phyloP scores from a whole-genome alignment of 1,140 invertebrate species.

The Drosophila sp. region DNA sequence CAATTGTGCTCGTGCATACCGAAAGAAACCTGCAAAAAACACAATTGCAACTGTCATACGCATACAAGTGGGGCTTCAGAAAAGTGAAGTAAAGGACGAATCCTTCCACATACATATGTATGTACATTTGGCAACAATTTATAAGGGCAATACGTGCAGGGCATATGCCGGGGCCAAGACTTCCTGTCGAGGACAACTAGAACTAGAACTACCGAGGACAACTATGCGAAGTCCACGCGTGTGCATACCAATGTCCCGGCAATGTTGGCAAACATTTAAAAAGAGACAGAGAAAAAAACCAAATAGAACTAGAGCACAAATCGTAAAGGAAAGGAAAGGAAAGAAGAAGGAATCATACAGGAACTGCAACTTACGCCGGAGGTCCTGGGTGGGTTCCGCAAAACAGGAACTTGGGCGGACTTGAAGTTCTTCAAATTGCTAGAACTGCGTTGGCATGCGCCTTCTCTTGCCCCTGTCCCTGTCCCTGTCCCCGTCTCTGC shows the following conservation, averaged over 20 bases:
- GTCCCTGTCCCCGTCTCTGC: background rate
- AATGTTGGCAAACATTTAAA: constrained; percentile 76
- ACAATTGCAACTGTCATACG: constrained; percentile 73
- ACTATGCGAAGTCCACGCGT: constrained; percentile 77
- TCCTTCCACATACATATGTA: constrained; percentile 26
- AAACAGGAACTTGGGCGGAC: constrained; percentile 38
- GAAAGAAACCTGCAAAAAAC: constrained; percentile 44
- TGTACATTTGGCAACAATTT: constrained; percentile 70
- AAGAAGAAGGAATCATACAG: constrained; percentile 38
- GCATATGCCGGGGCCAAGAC: constrained; percentile 70
- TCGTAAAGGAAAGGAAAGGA: constrained; percentile 6
- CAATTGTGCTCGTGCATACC: constrained; percentile 71
- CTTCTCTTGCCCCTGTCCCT: background rate
- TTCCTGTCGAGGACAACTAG: constrained; percentile 62
- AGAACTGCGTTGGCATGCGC: constrained; percentile 64
- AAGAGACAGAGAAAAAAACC: constrained; percentile 32
- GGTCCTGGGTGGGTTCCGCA: constrained; percentile 35
- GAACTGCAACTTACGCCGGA: constrained; percentile 62
- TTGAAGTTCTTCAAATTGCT: constrained; percentile 63
- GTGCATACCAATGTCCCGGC: constrained; percentile 71
- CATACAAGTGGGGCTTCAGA: constrained; percentile 20
- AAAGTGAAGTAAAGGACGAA: background rate
- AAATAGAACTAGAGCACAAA: constrained; percentile 6
- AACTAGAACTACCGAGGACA: constrained; percentile 36
- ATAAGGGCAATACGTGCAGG: constrained; percentile 78